phyloP scores from a whole-genome alignment of 2,113 vertebrate genomes.

The Macrotis lagotis region DNA sequence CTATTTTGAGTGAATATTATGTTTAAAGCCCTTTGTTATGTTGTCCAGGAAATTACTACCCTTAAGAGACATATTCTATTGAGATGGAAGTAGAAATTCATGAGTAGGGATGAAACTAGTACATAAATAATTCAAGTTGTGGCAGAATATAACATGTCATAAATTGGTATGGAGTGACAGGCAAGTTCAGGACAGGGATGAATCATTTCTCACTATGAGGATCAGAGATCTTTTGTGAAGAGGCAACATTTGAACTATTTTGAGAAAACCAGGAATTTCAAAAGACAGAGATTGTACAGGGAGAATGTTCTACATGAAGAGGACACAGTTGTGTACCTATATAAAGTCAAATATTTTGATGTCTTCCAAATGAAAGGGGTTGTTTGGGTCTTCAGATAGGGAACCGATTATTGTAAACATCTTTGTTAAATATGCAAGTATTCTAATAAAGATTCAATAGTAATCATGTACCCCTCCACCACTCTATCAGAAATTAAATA shows the following conservation, averaged over 20 bases:
- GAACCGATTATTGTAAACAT: background rate
- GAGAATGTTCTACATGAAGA: background rate
- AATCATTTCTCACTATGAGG: background rate
- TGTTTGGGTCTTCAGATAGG: background rate
- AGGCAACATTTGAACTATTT: background rate
- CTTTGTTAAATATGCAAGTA: background rate
- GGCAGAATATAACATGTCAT: background rate
- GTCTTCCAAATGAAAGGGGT: conserved; percentile 6
- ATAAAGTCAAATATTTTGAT: background rate
- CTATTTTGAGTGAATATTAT: background rate
- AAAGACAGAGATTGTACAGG: background rate
- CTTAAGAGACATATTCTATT: conserved; percentile 1
- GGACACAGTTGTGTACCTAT: background rate
- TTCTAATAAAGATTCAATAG: background rate
- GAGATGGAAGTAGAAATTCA: background rate
- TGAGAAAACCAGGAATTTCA: background rate
- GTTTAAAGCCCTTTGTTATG: background rate
- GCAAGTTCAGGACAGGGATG: background rate
- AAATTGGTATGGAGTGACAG: background rate
- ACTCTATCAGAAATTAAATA: conserved; percentile 19
- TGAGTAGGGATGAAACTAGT: background rate
- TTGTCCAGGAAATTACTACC: background rate
- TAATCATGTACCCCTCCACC: conserved; percentile 3
- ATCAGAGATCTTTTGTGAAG: background rate
- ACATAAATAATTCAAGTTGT: background rate